Evolutionary conservation across 2,797 vertebrate species (phyloP).

Genomic region (Anguilla megastoma): DNA sequence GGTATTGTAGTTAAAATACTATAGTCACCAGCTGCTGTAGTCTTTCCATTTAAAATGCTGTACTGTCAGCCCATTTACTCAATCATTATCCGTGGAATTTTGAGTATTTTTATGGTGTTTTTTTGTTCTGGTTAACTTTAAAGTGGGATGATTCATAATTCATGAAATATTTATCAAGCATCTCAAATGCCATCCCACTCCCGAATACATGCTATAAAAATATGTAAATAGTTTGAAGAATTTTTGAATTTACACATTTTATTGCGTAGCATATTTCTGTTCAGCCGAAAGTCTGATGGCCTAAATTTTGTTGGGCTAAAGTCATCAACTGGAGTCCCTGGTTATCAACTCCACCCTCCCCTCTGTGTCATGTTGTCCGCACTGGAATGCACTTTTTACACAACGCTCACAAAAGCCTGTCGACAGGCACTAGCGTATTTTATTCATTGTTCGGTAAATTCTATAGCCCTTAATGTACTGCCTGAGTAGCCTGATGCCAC

Average conservation of each 20-base stretch:
- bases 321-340: neutral
- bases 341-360: neutral
- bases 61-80: neutral
- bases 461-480: neutral
- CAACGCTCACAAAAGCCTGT: neutral
- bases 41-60: neutral
- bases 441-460: neutral
- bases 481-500: neutral
- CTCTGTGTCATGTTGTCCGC: neutral
- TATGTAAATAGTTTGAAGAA: too few relatives aligned
- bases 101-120: too few relatives aligned
- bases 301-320: too few relatives aligned
- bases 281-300: too few relatives aligned
- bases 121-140: too few relatives aligned
- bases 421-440: neutral
- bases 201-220: neutral
- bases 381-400: neutral
- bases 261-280: too few relatives aligned
- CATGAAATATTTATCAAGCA: neutral
- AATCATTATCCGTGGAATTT: neutral
- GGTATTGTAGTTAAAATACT: too few relatives aligned
- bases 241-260: too few relatives aligned
- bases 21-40: too few relatives aligned
- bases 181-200: neutral
- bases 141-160: too few relatives aligned